Evolutionary conservation across 2,113 vertebrate genomes (phyloP).

Genomic region (Oncorhynchus nerka): DNA sequence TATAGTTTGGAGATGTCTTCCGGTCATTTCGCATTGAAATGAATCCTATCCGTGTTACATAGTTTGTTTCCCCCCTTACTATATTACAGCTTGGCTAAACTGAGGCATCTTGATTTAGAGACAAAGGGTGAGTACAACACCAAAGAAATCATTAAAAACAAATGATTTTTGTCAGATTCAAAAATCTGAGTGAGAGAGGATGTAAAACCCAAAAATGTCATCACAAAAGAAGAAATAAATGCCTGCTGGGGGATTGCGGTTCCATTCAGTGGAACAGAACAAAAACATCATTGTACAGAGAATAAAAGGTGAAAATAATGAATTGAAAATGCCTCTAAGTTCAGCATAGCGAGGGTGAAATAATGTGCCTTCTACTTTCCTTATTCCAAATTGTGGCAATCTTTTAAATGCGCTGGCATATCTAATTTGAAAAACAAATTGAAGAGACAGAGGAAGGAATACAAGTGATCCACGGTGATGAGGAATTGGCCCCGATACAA

Average conservation of each 20-base stretch:
- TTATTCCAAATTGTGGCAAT: slow-evolving; percentile 28
- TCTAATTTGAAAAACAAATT: slow-evolving; percentile 43
- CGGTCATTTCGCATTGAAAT: slow-evolving; percentile 22
- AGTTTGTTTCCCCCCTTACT: neutral
- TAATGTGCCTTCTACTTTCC: slow-evolving; percentile 29
- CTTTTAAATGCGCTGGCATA: slow-evolving; percentile 44
- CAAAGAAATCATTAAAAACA: slow-evolving; percentile 18
- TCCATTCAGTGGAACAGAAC: slow-evolving; percentile 28
- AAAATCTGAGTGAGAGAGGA: slow-evolving; percentile 27
- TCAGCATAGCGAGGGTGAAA: slow-evolving; percentile 36
- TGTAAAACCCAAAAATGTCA: slow-evolving; percentile 49
- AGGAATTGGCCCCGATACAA: slow-evolving; percentile 27
- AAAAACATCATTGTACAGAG: slow-evolving; percentile 20
- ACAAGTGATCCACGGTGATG: slow-evolving; percentile 5
- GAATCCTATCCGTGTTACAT: neutral
- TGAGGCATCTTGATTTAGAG: slow-evolving; percentile 35
- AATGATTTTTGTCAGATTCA: slow-evolving; percentile 30
- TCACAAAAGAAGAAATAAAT: slow-evolving; percentile 57
- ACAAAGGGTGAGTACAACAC: slow-evolving; percentile 12
- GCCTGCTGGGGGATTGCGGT: slow-evolving; percentile 24
- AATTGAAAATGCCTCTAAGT: slow-evolving; percentile 28
- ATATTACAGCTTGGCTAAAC: slow-evolving; percentile 1
- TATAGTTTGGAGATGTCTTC: slow-evolving; percentile 12
- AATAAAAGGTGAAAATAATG: slow-evolving; percentile 23
- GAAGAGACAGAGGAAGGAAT: slow-evolving; percentile 21